Conservation (phyloP, 2,113 vertebrate species). For the Nothoprocta pentlandii region DNA sequence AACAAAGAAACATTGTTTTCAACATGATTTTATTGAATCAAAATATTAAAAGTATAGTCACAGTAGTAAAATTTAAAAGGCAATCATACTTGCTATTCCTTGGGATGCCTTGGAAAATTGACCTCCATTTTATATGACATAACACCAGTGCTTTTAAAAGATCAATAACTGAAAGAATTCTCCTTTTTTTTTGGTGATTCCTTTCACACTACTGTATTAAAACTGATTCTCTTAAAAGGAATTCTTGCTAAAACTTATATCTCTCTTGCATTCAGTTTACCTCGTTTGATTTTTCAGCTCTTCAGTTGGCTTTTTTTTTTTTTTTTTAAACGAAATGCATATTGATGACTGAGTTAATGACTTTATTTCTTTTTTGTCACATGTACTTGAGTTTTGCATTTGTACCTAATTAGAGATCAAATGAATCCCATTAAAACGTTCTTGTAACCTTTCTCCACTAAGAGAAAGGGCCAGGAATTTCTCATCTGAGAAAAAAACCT, state of each 20-base stretch:
- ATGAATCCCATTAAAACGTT: slow-evolving; percentile 53
- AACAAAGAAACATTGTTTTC: background rate
- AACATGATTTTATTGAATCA: background rate
- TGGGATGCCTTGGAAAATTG: background rate
- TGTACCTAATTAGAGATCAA: slow-evolving; percentile 68
- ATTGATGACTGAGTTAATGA: slow-evolving; percentile 27
- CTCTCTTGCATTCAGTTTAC: background rate
- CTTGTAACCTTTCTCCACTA: slow-evolving; percentile 32
- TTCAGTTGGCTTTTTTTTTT: background rate
- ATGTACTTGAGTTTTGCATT: slow-evolving; percentile 61
- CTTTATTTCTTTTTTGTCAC: slow-evolving; percentile 67
- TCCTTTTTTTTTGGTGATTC: background rate
- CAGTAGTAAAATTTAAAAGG: background rate
- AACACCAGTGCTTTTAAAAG: background rate
- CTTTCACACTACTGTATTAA: background rate
- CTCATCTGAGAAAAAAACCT: slow-evolving; percentile 47
- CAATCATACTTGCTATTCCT: background rate
- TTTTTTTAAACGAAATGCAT: background rate
- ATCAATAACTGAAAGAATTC: background rate
- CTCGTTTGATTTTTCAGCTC: background rate
- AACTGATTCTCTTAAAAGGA: background rate
- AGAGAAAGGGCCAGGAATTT: slow-evolving; percentile 37
- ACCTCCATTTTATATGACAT: background rate
- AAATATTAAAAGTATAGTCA: too few species aligned
- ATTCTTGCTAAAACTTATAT: background rate